phyloP scores from a whole-genome alignment of 2,888 invertebrate genomes.

The Aporophyla lueneburgensis region DNA sequence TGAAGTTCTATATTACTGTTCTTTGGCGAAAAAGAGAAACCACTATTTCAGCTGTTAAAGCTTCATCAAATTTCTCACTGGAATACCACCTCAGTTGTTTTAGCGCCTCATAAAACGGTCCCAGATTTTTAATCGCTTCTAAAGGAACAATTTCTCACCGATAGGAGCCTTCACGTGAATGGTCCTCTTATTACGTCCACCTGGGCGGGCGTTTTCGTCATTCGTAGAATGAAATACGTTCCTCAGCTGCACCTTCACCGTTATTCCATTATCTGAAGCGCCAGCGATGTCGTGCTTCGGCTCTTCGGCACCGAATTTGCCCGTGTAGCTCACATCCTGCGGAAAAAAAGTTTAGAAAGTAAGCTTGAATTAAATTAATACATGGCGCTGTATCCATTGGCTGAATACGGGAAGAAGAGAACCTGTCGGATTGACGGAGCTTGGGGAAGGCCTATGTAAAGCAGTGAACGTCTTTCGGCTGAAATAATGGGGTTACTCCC shows the following conservation, averaged over 20 bases:
- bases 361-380: background rate
- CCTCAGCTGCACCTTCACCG: conserved; percentile 30
- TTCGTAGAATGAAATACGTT: conserved; percentile 17
- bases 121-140: too few species aligned
- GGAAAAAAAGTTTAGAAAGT: background rate
- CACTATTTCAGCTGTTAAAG: background rate
- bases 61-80: background rate
- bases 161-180: conserved; percentile 15
- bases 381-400: too few species aligned
- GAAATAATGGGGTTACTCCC: background rate
- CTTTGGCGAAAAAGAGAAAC: background rate
- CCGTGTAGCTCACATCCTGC: conserved; percentile 45
- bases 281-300: background rate
- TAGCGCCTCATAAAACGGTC: background rate
- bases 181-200: conserved; percentile 23
- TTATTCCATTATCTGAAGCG: conserved; percentile 11
- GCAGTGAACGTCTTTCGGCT: too few species aligned
- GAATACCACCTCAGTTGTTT: background rate
- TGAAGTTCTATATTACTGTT: background rate
- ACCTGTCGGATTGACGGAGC: too few species aligned
- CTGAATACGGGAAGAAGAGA: too few species aligned
- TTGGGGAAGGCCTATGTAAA: too few species aligned
- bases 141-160: conserved; percentile 26
- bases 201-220: conserved; percentile 33
- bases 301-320: conserved; percentile 25